phyloP scores from a whole-genome alignment of 2,888 invertebrate genomes.

The Antitype chi region DNA sequence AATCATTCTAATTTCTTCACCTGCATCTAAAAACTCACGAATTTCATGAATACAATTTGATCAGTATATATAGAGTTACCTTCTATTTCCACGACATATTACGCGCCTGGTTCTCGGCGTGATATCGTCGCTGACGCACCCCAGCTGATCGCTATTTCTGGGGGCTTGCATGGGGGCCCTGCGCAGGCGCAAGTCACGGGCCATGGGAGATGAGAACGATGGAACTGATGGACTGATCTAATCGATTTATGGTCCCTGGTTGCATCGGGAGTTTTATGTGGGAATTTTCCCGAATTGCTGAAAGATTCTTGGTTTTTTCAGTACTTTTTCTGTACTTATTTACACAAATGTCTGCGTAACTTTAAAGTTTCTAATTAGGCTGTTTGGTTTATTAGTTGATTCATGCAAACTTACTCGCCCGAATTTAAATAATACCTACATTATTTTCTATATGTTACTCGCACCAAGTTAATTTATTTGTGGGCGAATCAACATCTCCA shows the following conservation, averaged over 20 bases:
- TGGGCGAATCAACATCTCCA: too few relatives aligned
- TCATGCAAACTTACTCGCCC: too few relatives aligned
- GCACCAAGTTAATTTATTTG: too few relatives aligned
- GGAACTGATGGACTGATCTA: conserved; percentile 48
- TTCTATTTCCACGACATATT: conserved; percentile 64
- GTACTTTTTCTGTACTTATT: too few relatives aligned
- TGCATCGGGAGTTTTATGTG: conserved; percentile 1
- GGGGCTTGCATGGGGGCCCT: conserved; percentile 73
- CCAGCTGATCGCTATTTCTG: conserved; percentile 88
- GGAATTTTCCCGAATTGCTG: neutral
- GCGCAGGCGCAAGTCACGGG: conserved; percentile 55
- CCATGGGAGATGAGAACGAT: conserved; percentile 40
- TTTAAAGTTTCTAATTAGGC: too few relatives aligned
- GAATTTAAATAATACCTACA: too few relatives aligned
- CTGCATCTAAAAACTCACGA: neutral
- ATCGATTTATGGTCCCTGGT: conserved; percentile 20
- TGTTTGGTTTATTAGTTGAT: too few relatives aligned
- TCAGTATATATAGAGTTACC: conserved; percentile 58
- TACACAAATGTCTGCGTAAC: too few relatives aligned
- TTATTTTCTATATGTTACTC: too few relatives aligned
- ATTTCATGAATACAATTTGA: conserved; percentile 23
- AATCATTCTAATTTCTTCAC: neutral
- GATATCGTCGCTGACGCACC: conserved; percentile 82
- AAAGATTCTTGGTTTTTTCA: too few relatives aligned
- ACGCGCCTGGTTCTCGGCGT: conserved; percentile 66